A percentile compares a stretch with the other conserved stretches of the same genome.
Conservation (phyloP, 2,113 vertebrate genomes). For the Mesembrinibis cayennensis region DNA sequence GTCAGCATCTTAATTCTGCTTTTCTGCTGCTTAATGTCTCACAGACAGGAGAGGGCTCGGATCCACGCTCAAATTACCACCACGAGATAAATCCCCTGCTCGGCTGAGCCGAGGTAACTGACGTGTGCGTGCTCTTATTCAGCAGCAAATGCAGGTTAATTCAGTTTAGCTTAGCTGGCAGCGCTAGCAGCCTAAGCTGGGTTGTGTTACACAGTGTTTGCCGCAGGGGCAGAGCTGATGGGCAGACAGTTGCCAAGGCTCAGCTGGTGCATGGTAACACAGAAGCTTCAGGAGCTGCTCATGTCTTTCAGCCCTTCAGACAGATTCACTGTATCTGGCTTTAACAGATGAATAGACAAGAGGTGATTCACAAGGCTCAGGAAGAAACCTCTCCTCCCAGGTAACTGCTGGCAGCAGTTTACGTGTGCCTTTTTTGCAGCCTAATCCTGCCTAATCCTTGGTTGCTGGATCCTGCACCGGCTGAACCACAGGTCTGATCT, state of each 20-base stretch:
- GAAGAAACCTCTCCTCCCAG: background rate
- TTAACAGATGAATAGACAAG: background rate
- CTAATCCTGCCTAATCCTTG: background rate
- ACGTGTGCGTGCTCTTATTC: background rate
- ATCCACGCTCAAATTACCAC: background rate
- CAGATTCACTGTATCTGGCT: background rate
- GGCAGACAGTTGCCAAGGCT: conserved; percentile 32
- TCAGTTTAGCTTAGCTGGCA: background rate
- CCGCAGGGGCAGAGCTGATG: conserved; percentile 10
- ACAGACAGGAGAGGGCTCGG: background rate
- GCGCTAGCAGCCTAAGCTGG: background rate
- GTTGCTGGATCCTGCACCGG: background rate
- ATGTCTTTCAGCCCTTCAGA: background rate
- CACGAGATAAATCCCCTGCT: background rate
- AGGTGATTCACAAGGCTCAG: background rate
- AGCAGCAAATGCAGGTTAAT: background rate
- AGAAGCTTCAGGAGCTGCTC: background rate
- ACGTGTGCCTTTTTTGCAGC: background rate
- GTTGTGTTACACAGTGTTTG: background rate
- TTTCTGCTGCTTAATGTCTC: background rate
- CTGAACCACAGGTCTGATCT: background rate
- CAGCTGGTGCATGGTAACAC: background rate
- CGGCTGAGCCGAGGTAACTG: background rate
- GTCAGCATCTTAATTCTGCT: background rate
- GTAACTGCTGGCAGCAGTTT: background rate